Conservation (phyloP, 2,113 vertebrate genomes). For the Acrocephalus kingi region DNA sequence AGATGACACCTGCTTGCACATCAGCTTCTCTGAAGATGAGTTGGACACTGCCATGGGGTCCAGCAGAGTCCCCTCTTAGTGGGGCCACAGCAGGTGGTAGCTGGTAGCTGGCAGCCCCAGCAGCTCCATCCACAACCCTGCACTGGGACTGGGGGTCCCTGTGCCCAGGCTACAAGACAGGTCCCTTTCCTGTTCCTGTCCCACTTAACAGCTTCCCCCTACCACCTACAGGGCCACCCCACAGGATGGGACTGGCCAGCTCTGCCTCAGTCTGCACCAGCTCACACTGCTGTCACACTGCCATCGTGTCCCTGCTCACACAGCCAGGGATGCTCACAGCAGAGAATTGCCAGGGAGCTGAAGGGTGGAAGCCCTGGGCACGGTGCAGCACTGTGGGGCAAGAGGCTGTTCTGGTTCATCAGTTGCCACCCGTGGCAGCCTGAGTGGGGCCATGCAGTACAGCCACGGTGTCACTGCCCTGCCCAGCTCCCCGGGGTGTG, state of each 20-base stretch:
- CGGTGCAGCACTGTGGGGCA: fast-evolving
- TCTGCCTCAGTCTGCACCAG: neutral
- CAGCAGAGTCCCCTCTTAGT: constrained; percentile 8
- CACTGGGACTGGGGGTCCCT: fast-evolving
- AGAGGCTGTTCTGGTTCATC: neutral
- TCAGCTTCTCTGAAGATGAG: constrained; percentile 86
- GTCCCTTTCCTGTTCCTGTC: neutral
- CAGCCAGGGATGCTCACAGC: neutral
- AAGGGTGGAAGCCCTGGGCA: neutral
- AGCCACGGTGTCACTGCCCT: neutral
- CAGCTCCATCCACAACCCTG: neutral
- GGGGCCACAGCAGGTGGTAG: neutral
- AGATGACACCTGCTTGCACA: constrained; percentile 83
- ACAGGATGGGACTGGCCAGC: neutral
- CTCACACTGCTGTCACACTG: neutral
- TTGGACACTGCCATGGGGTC: neutral
- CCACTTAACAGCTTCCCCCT: fast-evolving
- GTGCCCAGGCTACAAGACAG: neutral
- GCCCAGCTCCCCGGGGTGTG: fast-evolving
- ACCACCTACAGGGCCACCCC: fast-evolving
- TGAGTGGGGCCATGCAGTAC: fast-evolving
- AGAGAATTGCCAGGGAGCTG: neutral
- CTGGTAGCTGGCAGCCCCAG: neutral
- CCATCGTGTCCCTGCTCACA: neutral
- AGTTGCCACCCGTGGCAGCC: fast-evolving